Evolutionary conservation across 1,140 invertebrate species (phyloP), one percentile per base, ranked within the genome.

Genomic region (Drosophila cardini): DNA sequence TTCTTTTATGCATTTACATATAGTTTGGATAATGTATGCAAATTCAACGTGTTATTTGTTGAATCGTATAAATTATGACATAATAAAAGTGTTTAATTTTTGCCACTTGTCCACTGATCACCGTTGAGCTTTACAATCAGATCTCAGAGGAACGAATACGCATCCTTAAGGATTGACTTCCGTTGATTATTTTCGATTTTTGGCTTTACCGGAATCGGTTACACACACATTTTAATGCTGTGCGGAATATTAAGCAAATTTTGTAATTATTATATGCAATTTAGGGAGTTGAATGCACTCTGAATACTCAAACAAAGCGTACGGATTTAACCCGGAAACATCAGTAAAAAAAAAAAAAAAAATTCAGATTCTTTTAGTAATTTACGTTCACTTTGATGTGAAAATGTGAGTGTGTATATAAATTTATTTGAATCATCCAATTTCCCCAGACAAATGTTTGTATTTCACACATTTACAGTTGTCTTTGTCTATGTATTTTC

Each of bases 21-120:
- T 42, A 55, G 45, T 71, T 55, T 68, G 53, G 58, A 43, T 64
- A 64, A 71, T 45, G 36, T 83, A 84, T 84, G 74, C 63, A 85
- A 86, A 85, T 81, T 56, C 70, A 40, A 4, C 11, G 46, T 78
- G 60, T 81, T 80, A 78, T 85, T 71, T 81, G 78, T 85, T 81
- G 82, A 86, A 86, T 70, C 72, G 75, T 69, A 72, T 86, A 67
- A 57, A 78, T 78, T 86, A 72, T 86, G 71, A 78, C 75, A 81
- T 86, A 86, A 86, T 86, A 72, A 80, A 72, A 56, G 26, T 46
- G 55, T 57, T 73, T 64, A 56, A 43, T 76, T 50, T 36, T 16
- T 16, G 60, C 43, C 61, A 36, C 8, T 57, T 60, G 55, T 40
- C 18, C n/a, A 55, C 21, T 78, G 62, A 60, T 46, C 73, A 73